Conservation (phyloP, 2,888 invertebrate species). For the Ornithoptera alexandrae region DNA sequence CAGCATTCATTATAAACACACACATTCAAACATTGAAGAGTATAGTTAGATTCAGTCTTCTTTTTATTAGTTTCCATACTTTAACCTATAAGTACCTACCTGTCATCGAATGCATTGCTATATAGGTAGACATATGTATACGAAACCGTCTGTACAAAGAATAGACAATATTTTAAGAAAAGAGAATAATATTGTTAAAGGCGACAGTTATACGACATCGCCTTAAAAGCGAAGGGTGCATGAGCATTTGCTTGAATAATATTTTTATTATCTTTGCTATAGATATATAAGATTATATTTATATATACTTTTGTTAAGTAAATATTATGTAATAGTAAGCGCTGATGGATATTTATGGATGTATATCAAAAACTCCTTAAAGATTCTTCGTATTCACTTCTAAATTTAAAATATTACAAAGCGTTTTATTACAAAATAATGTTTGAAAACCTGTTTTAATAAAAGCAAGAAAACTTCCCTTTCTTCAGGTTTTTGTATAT, state of each 20-base stretch:
- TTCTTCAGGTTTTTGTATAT: slow-evolving; percentile 1
- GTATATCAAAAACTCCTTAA: background rate
- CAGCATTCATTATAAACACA: slow-evolving; percentile 40
- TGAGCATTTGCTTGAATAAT: slow-evolving; percentile 42
- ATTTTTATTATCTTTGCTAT: slow-evolving; percentile 29
- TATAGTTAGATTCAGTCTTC: slow-evolving; percentile 50
- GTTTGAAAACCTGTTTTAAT: slow-evolving; percentile 22
- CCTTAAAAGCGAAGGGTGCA: slow-evolving; percentile 43
- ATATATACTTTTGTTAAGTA: slow-evolving; percentile 4
- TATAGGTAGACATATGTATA: slow-evolving; percentile 8
- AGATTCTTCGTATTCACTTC: background rate
- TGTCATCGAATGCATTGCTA: slow-evolving; percentile 46
- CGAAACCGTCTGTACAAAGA: slow-evolving; percentile 20
- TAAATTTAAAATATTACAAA: background rate
- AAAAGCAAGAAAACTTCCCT: slow-evolving; percentile 21
- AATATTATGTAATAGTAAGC: slow-evolving; percentile 15
- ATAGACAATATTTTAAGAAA: slow-evolving; percentile 18
- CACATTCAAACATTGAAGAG: slow-evolving; percentile 43
- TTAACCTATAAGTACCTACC: slow-evolving; percentile 44
- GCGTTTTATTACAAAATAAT: background rate
- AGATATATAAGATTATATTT: background rate
- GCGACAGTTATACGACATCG: slow-evolving; percentile 33
- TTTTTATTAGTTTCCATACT: slow-evolving; percentile 65
- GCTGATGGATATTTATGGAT: background rate
- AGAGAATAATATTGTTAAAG: slow-evolving; percentile 7